These are phyloP conservation scores for Cheilosia impressa DNA, from an alignment of 2,888 invertebrate species.

Conservation along the genomic window DNA sequence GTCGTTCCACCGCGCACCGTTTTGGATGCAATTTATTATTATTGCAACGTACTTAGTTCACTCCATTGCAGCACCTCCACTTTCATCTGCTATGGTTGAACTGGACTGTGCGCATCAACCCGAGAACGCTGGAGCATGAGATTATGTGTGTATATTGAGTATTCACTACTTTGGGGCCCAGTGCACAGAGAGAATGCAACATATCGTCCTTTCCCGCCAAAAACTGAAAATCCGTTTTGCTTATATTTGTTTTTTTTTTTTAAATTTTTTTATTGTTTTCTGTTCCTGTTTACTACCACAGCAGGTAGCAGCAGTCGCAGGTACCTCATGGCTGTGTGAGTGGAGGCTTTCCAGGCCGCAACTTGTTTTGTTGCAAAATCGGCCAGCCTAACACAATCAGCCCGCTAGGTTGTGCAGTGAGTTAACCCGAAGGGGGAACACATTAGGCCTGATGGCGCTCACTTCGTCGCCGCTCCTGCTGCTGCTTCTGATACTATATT, in stretches of 20 bases:
- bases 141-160: constrained; percentile 71
- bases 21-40: constrained; percentile 73
- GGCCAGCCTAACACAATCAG: constrained; percentile 37
- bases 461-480: constrained; percentile 69
- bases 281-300: constrained; percentile 61
- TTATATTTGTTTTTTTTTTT: constrained; percentile 21
- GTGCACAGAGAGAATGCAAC: constrained; percentile 32
- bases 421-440: constrained; percentile 69
- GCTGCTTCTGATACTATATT: constrained; percentile 25
- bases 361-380: constrained; percentile 73
- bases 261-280: constrained; percentile 34
- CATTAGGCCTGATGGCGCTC: constrained; percentile 74
- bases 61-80: constrained; percentile 71
- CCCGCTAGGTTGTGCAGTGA: constrained; percentile 40
- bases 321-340: constrained; percentile 38
- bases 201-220: constrained; percentile 74
- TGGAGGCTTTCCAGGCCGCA: constrained; percentile 63
- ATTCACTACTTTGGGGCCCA: constrained; percentile 36
- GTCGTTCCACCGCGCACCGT: constrained; percentile 26
- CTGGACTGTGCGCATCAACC: neutral
- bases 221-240: constrained; percentile 65
- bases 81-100: constrained; percentile 4
- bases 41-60: constrained; percentile 75
- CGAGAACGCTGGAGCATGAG: constrained; percentile 43
- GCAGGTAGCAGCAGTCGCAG: constrained; percentile 68